Conservation (phyloP, 2,113 vertebrate species). For the Pygathrix nemaeus region DNA sequence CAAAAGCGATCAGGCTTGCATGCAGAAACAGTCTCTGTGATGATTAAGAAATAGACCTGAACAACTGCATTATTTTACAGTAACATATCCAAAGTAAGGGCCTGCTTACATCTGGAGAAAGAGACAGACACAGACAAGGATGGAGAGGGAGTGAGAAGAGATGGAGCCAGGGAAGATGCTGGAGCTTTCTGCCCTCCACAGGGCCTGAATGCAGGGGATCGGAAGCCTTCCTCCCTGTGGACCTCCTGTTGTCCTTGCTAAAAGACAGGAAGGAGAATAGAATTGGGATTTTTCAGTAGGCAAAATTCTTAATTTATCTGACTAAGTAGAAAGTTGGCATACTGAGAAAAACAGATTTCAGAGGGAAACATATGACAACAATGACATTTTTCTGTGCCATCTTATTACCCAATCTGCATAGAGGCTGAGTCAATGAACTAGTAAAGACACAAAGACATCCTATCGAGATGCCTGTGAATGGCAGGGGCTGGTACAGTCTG, state of each 20-base stretch:
- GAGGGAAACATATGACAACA: background rate
- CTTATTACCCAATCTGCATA: background rate
- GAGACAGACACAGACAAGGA: background rate
- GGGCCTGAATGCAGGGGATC: background rate
- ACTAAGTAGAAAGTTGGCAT: background rate
- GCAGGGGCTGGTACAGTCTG: background rate
- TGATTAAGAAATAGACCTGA: background rate
- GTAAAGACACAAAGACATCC: background rate
- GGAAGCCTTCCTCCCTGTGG: rapidly evolving
- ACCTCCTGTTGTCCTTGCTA: background rate
- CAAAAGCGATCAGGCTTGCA: background rate
- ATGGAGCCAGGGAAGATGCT: background rate
- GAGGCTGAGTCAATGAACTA: background rate
- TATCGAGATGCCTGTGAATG: background rate
- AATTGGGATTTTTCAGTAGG: background rate
- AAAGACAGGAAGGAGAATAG: background rate
- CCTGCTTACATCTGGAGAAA: background rate
- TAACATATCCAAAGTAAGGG: background rate
- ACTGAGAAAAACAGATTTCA: conserved; percentile 38
- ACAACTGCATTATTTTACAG: background rate
- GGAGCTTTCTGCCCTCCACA: background rate
- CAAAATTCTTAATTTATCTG: background rate
- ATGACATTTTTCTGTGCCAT: background rate
- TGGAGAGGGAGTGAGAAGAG: background rate
- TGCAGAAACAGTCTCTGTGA: background rate